Evolutionary conservation across 2,888 invertebrate genomes (phyloP).

Genomic region (Drosophila neutralis): DNA sequence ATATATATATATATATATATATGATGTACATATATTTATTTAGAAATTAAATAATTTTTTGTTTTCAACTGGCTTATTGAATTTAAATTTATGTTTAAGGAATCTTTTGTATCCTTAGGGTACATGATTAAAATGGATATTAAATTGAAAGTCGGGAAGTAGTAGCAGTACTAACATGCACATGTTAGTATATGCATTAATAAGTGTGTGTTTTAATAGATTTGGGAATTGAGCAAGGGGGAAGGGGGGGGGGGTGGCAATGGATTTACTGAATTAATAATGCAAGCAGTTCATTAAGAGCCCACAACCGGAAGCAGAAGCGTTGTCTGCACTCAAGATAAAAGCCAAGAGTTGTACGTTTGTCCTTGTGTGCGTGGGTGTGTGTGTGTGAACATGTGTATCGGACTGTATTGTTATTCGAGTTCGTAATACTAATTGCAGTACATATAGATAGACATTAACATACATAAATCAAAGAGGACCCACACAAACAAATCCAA

Average conservation of each 20-base stretch:
- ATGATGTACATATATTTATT: not conserved
- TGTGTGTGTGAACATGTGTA: not conserved
- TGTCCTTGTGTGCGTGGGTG: no score
- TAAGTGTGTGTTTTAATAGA: not conserved
- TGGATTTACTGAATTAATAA: slow-evolving; percentile 33
- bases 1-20: not conserved
- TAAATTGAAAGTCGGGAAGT: not conserved
- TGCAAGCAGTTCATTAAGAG: slow-evolving; percentile 54
- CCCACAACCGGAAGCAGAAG: slow-evolving; percentile 27
- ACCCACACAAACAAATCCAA: slow-evolving; percentile 34
- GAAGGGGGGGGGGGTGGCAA: not conserved
- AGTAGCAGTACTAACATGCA: not conserved
- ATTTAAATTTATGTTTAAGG: not conserved
- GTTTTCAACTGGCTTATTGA: not conserved
- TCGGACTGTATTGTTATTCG: slow-evolving; percentile 27
- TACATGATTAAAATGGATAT: not conserved
- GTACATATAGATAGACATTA: slow-evolving; percentile 48
- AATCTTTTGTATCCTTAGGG: not conserved
- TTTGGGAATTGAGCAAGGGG: not conserved
- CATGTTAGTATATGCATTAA: not conserved
- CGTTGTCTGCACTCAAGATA: slow-evolving; percentile 3
- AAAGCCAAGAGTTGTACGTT: slow-evolving; percentile 1
- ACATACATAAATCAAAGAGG: slow-evolving; percentile 50
- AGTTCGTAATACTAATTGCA: slow-evolving; percentile 68
- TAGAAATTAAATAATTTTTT: not conserved